phyloP scores from a whole-genome alignment of 2,888 invertebrate species.

The Eudasyphora cyanicolor region DNA sequence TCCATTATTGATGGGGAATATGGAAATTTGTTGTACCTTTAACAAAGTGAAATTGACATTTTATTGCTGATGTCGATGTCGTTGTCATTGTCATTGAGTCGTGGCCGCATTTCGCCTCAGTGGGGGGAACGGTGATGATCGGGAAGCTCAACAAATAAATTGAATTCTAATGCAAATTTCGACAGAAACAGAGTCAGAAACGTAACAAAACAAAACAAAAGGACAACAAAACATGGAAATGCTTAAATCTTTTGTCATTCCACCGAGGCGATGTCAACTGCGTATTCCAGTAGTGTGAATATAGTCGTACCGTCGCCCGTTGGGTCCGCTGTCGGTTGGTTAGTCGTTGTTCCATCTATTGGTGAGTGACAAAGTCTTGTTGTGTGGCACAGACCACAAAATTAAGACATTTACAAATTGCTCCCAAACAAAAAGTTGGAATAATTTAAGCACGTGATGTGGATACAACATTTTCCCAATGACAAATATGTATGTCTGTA shows the following conservation, averaged over 20 bases:
- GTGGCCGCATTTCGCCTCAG: neutral
- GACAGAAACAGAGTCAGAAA: neutral
- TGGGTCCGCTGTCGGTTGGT: neutral
- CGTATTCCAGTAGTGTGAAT: neutral
- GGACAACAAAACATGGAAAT: slow-evolving; percentile 11
- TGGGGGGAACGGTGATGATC: slow-evolving; percentile 39
- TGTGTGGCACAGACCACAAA: slow-evolving; percentile 62
- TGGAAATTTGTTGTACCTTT: slow-evolving; percentile 40
- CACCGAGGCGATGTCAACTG: neutral
- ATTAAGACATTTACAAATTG: slow-evolving; percentile 65
- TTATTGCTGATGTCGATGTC: slow-evolving; percentile 50
- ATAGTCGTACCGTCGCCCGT: neutral
- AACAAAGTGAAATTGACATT: slow-evolving; percentile 43
- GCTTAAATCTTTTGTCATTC: slow-evolving; percentile 41
- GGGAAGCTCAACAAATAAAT: slow-evolving; percentile 62
- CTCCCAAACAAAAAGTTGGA: slow-evolving; percentile 52
- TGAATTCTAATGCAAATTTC: slow-evolving; percentile 66
- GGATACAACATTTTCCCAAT: slow-evolving; percentile 27
- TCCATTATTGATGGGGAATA: slow-evolving; percentile 17
- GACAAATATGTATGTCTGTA: neutral
- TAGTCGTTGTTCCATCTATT: neutral
- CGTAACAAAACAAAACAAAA: slow-evolving; percentile 14
- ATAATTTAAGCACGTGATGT: slow-evolving; percentile 50
- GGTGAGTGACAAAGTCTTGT: slow-evolving; percentile 42
- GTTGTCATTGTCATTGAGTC: slow-evolving; percentile 39